phyloP scores from a whole-genome alignment of 2,888 invertebrate species.

The Stenurella melanura region DNA sequence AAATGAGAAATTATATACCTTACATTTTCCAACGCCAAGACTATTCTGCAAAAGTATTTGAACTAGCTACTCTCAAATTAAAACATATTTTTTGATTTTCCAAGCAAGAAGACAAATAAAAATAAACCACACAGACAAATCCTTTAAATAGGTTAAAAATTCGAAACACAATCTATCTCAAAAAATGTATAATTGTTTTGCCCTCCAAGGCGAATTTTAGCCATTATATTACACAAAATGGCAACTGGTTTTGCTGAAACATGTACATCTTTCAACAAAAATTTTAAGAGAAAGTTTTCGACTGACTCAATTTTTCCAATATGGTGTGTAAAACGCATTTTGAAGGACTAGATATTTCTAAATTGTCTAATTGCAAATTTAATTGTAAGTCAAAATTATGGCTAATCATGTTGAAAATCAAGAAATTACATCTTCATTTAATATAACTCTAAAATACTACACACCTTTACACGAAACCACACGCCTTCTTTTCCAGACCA shows the following conservation, averaged over 20 bases:
- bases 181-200: too few relatives aligned
- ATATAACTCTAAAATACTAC: not conserved
- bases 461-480: conserved; percentile 35
- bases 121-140: too few relatives aligned
- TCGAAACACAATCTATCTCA: too few relatives aligned
- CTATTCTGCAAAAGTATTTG: conserved; percentile 2
- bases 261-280: too few relatives aligned
- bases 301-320: not conserved
- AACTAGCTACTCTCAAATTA: not conserved
- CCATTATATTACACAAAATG: too few relatives aligned
- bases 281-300: too few relatives aligned
- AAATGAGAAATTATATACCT: not conserved
- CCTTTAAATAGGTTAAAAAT: too few relatives aligned
- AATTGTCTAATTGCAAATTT: too few relatives aligned
- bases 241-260: too few relatives aligned
- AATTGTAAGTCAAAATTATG: not conserved
- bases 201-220: too few relatives aligned
- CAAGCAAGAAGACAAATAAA: too few relatives aligned
- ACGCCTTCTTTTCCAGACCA: conserved; percentile 48
- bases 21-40: not conserved
- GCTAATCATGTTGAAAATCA: not conserved
- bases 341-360: not conserved
- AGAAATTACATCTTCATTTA: not conserved
- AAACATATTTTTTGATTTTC: not conserved
- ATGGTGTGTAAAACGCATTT: not conserved